Conservation (phyloP, 2,888 invertebrate genomes). For the Cepaea hortensis region DNA sequence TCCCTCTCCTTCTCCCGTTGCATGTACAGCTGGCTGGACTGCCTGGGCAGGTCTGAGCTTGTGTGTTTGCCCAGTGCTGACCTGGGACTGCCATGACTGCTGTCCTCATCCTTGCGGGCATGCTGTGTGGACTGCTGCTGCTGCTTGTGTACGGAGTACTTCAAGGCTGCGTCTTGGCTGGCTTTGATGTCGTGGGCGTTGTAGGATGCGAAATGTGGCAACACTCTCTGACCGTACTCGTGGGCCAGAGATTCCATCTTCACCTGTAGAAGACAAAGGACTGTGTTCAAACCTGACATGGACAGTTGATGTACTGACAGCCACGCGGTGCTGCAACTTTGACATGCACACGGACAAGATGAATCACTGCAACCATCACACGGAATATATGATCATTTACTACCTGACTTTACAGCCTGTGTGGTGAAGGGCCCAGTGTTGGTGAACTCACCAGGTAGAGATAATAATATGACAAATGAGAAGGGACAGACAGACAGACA, state of each 20-base stretch:
- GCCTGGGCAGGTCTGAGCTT: not conserved
- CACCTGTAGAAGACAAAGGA: slow-evolving; percentile 64
- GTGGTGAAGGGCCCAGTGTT: too few relatives aligned
- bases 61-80: not conserved
- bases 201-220: slow-evolving; percentile 67
- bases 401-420: too few relatives aligned
- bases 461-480: too few relatives aligned
- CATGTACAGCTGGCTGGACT: slow-evolving; percentile 23
- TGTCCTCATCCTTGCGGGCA: not conserved
- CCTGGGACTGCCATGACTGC: not conserved
- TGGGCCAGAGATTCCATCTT: slow-evolving; percentile 77
- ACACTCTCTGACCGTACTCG: slow-evolving; percentile 65
- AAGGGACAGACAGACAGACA: too few relatives aligned
- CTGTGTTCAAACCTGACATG: too few relatives aligned
- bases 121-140: not conserved
- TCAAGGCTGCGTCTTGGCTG: slow-evolving; percentile 57
- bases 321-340: too few relatives aligned
- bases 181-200: slow-evolving; percentile 61
- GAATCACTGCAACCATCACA: too few relatives aligned
- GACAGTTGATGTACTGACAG: too few relatives aligned
- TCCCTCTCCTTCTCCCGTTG: slow-evolving; percentile 40
- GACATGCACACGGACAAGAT: too few relatives aligned
- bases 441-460: too few relatives aligned
- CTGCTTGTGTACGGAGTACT: slow-evolving; percentile 24
- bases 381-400: too few relatives aligned